phyloP scores from a whole-genome alignment of 2,113 vertebrate species.

The Chunga burmeisteri region DNA sequence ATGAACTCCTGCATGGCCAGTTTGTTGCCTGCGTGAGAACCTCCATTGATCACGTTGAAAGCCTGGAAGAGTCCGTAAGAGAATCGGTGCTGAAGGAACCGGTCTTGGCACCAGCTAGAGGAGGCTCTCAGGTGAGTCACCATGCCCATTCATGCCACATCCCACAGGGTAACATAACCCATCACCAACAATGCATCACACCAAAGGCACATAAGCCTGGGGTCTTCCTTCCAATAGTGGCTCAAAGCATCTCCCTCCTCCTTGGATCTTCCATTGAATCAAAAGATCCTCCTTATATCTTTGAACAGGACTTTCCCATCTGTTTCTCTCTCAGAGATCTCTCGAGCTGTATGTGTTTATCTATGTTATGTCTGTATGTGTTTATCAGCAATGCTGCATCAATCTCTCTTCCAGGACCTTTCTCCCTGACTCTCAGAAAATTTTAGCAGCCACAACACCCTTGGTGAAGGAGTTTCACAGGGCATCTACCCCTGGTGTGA shows the following conservation, averaged over 20 bases:
- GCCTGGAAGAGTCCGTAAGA: constrained; percentile 72
- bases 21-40: constrained; percentile 90
- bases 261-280: no score
- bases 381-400: background rate
- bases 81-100: background rate
- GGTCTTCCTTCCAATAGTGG: background rate
- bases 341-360: background rate
- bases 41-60: constrained; percentile 92
- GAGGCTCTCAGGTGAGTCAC: background rate
- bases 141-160: background rate
- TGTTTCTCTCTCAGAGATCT: background rate
- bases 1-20: constrained; percentile 95
- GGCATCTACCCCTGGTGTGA: background rate
- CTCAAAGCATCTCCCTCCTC: background rate
- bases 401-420: background rate
- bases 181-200: background rate
- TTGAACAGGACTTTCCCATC: background rate
- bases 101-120: background rate
- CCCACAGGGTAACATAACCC: background rate
- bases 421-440: background rate
- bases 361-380: background rate
- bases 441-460: background rate
- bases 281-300: no score
- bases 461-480: background rate
- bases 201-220: background rate